These are phyloP conservation scores for Entosphenus tridentatus DNA, from an alignment of 2,113 vertebrate genomes.

Conservation along the genomic window DNA sequence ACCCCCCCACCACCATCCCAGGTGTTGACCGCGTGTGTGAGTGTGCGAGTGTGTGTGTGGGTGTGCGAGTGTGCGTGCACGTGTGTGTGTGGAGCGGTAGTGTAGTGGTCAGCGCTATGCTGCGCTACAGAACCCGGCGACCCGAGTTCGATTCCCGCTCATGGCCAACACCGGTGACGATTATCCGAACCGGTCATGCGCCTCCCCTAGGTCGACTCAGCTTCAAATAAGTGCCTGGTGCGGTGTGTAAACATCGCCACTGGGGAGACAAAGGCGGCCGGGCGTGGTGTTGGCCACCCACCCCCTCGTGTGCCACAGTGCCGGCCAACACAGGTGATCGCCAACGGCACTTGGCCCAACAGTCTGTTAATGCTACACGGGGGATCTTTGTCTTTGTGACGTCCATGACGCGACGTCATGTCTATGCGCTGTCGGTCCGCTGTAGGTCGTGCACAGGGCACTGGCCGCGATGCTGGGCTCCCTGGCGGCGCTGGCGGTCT, in stretches of 20 bases:
- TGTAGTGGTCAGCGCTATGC: not conserved
- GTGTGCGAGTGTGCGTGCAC: not conserved
- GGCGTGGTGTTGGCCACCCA: not conserved
- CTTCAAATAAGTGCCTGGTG: no score
- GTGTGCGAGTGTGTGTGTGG: not conserved
- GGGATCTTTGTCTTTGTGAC: not conserved
- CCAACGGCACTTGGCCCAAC: no score
- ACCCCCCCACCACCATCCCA: not conserved
- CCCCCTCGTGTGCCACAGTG: not conserved
- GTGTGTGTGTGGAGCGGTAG: not conserved
- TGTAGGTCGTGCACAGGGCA: conserved; percentile 74
- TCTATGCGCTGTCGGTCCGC: no score
- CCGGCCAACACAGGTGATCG: not conserved
- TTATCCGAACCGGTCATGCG: no score
- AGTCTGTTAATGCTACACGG: not conserved
- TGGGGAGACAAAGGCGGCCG: not conserved
- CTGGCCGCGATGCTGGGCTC: conserved; percentile 83
- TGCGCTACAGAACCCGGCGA: not conserved
- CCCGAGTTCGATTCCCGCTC: no score
- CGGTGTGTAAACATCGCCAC: no score
- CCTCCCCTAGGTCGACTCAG: no score
- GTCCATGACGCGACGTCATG: conserved; percentile 3
- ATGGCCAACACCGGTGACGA: no score
- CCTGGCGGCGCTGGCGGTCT: conserved; percentile 45
- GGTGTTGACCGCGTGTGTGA: not conserved